Evolutionary conservation across 2,888 invertebrate species (phyloP).

Genomic region (Gerris lacustris): DNA sequence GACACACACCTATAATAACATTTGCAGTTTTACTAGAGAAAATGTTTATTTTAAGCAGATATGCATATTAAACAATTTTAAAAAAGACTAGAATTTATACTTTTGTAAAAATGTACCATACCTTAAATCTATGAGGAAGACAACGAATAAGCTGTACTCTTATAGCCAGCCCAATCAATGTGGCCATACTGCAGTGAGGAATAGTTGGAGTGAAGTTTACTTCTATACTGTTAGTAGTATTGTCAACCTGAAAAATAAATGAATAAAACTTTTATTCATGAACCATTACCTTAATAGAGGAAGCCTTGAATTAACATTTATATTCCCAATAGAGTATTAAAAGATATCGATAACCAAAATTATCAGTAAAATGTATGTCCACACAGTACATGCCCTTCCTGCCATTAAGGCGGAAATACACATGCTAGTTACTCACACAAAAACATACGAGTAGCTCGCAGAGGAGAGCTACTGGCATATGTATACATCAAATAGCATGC

Average conservation of each 20-base stretch:
- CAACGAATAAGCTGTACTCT: slow-evolving; percentile 78
- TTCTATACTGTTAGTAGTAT: slow-evolving; percentile 54
- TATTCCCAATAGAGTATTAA: slow-evolving; percentile 6
- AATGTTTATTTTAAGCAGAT: too few species aligned
- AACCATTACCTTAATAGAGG: neutral
- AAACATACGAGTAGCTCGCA: too few species aligned
- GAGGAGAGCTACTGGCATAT: too few species aligned
- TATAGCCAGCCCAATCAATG: slow-evolving; percentile 73
- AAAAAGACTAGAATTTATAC: too few species aligned
- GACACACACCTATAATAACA: slow-evolving; percentile 43
- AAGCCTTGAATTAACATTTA: neutral
- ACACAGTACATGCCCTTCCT: too few species aligned
- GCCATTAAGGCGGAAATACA: too few species aligned
- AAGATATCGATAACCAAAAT: slow-evolving; percentile 4
- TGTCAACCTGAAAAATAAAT: slow-evolving; percentile 48
- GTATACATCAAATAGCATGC: too few species aligned
- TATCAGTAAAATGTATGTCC: too few species aligned
- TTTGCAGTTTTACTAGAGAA: too few species aligned
- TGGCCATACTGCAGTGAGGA: slow-evolving; percentile 98
- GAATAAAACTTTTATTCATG: slow-evolving; percentile 18
- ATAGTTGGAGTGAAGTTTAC: slow-evolving; percentile 93
- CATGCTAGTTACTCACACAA: too few species aligned
- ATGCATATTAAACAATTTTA: too few species aligned
- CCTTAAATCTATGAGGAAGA: slow-evolving; percentile 72
- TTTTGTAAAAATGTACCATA: slow-evolving; percentile 35